Conservation (phyloP, 2,113 vertebrate species). For the Chauna torquata region DNA sequence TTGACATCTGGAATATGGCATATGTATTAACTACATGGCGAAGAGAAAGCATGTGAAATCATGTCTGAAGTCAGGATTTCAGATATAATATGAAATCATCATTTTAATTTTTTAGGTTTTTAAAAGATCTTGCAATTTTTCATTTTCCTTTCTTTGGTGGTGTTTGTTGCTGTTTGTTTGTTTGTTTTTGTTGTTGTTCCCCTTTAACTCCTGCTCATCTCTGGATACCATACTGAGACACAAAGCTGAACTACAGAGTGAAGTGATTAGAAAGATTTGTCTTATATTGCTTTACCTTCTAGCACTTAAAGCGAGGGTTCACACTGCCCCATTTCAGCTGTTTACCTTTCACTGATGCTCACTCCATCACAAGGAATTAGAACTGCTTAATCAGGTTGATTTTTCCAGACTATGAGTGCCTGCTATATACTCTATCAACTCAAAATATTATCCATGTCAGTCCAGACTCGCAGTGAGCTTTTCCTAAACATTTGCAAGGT, state of each 20-base stretch:
- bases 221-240: background rate
- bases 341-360: background rate
- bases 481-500: background rate
- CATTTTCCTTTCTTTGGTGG: background rate
- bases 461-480: background rate
- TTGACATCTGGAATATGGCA: background rate
- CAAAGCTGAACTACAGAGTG: background rate
- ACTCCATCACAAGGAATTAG: constrained; percentile 4
- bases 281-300: constrained; percentile 27
- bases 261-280: constrained; percentile 21
- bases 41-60: background rate
- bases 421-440: background rate
- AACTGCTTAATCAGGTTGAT: background rate
- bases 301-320: background rate
- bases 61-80: background rate
- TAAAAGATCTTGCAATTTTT: background rate
- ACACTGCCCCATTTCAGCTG: background rate
- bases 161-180: no score
- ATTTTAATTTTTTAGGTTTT: background rate
- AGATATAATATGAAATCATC: background rate
- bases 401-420: background rate
- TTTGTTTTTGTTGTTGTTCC: background rate
- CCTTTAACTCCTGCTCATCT: background rate
- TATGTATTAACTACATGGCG: background rate
- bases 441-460: background rate